A percentile compares a stretch with the other conserved stretches of the same genome.
Conservation (phyloP, 2,888 invertebrate species). For the Cephus rjabovi region DNA sequence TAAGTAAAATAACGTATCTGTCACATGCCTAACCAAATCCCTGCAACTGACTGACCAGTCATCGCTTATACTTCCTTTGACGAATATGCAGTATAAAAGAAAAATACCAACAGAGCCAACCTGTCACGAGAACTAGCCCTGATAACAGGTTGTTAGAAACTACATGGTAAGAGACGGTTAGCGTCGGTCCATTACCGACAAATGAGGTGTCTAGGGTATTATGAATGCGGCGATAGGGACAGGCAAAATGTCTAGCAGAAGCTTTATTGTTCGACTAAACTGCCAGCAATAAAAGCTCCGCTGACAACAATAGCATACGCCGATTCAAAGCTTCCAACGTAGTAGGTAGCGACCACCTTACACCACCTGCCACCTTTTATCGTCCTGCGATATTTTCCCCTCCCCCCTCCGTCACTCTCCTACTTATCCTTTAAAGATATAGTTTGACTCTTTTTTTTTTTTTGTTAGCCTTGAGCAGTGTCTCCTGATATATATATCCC, state of each 20-base stretch:
- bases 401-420: neutral
- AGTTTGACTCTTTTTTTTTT: neutral
- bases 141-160: neutral
- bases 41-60: neutral
- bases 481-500: neutral
- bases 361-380: constrained; percentile 31
- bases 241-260: constrained; percentile 41
- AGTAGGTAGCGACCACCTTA: neutral
- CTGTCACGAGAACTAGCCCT: neutral
- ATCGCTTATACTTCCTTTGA: neutral
- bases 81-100: neutral
- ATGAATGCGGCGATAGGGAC: constrained; percentile 43
- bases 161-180: neutral
- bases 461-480: neutral
- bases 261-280: constrained; percentile 55
- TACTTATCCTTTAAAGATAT: neutral
- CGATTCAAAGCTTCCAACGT: constrained; percentile 25
- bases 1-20: no score
- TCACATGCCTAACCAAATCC: no score
- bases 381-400: constrained; percentile 26
- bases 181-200: constrained; percentile 48
- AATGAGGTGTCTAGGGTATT: constrained; percentile 44
- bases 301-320: constrained; percentile 38
- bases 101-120: neutral
- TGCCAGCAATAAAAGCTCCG: constrained; percentile 38